These are phyloP conservation scores for Bugulina stolonifera DNA, from an alignment of 2,888 invertebrate species.

Conservation along the genomic window DNA sequence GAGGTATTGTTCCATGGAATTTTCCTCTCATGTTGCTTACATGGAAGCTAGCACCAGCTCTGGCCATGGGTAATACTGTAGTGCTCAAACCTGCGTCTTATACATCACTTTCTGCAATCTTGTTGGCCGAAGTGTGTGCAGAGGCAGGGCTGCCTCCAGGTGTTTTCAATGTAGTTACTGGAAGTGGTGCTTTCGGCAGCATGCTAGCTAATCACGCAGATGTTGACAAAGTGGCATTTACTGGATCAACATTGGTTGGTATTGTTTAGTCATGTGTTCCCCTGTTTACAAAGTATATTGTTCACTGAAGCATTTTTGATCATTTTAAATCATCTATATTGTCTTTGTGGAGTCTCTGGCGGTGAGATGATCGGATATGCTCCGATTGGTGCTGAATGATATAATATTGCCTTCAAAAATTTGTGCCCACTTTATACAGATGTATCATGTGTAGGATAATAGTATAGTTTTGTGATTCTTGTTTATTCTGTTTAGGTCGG, in stretches of 20 bases:
- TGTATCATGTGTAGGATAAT: no score
- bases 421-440: no score
- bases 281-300: no score
- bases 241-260: conserved; percentile 50
- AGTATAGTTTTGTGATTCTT: no score
- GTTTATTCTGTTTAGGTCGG: conserved; percentile 43
- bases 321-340: no score
- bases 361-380: no score
- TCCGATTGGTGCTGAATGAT: no score
- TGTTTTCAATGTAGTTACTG: conserved; percentile 55
- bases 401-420: no score
- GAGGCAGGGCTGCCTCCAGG: conserved; percentile 57
- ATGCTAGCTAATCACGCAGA: conserved; percentile 45
- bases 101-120: conserved; percentile 52
- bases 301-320: no score
- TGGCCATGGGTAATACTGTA: conserved; percentile 57
- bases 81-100: conserved; percentile 55
- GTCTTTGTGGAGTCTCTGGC: no score
- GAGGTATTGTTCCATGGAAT: conserved; percentile 54
- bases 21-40: conserved; percentile 56
- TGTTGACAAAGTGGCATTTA: conserved; percentile 53
- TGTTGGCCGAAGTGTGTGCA: conserved; percentile 55
- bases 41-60: conserved; percentile 55
- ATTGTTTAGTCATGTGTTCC: no score
- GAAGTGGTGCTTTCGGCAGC: conserved; percentile 46